Evolutionary conservation across 2,888 invertebrate species (phyloP), one percentile per base, ranked within the genome.

Genomic region (Bursaphelenchus okinawaensis): DNA sequence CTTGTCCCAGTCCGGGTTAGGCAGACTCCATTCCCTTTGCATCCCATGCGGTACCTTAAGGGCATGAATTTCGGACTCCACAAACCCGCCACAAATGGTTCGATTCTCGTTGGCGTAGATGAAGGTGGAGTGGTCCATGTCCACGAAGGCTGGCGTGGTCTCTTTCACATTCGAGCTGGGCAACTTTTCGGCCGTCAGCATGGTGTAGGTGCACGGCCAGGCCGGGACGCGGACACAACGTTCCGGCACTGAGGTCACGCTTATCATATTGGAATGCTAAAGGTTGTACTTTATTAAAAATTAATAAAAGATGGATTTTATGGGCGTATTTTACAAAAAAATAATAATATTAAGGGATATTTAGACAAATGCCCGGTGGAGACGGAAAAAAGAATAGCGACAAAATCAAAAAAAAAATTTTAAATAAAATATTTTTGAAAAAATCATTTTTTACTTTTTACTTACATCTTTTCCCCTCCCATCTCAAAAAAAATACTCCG

Each of bases 1-100:
- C 80, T 93, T 92, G 84, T 96, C 95, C 95, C 95, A 96, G 84
- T 95, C 94, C 52, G 77, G 71, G 52, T 70, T 67, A 7, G 76
- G 80, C 29, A 76, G 69, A 80, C 27, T 81, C 84, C 68, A 86
- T 71, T 55, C 83, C 73, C 83, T 82, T 29, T 83, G 81, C 9
- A 82, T 78, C 79, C 91, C 85, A 52, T 83, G 69, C 8, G 65
- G 55, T 16, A 69, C 69, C 29, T 64, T 52, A 12, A 78, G 23
- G 4, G 75, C 65, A 7, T 55, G 54, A 12, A 76, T 56, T 6
- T 67, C 73, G 9, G 63, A 56, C 27, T 70, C 65, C 23, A 65
- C 55, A 61, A 82, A 82, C 50, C 82, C 82, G 7, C 79, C 78
- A 50, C 76, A 74, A 7, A 79, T 58, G 0, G 83, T 76, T 51